These are phyloP conservation scores for Erythrolamprus reginae DNA, from an alignment of 2,113 vertebrate genomes.

Conservation along the genomic window DNA sequence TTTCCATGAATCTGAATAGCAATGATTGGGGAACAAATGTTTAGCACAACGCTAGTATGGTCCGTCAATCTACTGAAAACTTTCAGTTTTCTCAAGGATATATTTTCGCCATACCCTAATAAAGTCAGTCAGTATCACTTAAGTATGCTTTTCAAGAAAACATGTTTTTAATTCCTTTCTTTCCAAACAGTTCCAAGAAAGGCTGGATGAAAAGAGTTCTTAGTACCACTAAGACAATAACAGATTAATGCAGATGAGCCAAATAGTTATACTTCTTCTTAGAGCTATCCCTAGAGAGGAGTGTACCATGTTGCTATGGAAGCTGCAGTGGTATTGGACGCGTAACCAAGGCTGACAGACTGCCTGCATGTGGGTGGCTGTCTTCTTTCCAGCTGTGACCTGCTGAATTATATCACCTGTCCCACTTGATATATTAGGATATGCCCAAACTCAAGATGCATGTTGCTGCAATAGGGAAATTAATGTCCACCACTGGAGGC, in stretches of 20 bases:
- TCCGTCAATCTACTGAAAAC: neutral
- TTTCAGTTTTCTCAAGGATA: neutral
- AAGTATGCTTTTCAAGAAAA: conserved; percentile 1
- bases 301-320: conserved; percentile 67
- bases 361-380: conserved; percentile 81
- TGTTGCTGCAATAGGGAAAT: conserved; percentile 81
- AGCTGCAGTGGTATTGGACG: conserved; percentile 67
- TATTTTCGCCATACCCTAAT: neutral
- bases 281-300: conserved; percentile 74
- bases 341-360: conserved; percentile 79
- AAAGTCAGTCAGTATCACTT: neutral
- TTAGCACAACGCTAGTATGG: neutral
- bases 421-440: conserved; percentile 81
- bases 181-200: conserved; percentile 20
- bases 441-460: conserved; percentile 77
- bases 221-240: conserved; percentile 59
- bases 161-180: neutral
- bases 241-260: conserved; percentile 67
- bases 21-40: neutral
- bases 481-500: conserved; percentile 80
- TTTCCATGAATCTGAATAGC: neutral
- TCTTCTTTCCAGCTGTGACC: conserved; percentile 83
- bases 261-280: conserved; percentile 65
- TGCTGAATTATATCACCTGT: conserved; percentile 88
- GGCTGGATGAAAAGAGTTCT: conserved; percentile 38